Evolutionary conservation across 2,888 invertebrate species (phyloP).

Genomic region (Drosophila diplacantha): DNA sequence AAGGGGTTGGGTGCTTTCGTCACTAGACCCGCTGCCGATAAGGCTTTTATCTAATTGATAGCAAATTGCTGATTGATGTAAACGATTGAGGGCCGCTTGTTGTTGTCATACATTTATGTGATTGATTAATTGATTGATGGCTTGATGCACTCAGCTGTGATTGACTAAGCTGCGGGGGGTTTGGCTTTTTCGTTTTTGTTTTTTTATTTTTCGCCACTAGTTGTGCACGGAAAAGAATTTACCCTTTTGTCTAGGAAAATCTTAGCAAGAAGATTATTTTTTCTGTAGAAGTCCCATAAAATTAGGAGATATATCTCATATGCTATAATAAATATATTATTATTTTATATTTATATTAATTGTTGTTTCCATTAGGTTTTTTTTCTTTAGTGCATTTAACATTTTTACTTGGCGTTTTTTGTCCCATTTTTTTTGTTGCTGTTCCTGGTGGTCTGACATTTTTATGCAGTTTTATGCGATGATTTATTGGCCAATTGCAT

Average conservation of each 20-base stretch:
- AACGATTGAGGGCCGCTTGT: constrained; percentile 30
- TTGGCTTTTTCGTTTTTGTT: constrained; percentile 30
- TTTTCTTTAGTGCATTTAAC: background rate
- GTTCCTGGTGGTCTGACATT: constrained; percentile 27
- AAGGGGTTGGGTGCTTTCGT: constrained; percentile 17
- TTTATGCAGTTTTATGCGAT: constrained; percentile 57
- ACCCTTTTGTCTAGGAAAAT: background rate
- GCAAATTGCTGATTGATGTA: constrained; percentile 39
- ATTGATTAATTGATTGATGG: constrained; percentile 51
- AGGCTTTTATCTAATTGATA: constrained; percentile 37
- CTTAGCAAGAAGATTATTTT: too few relatives aligned
- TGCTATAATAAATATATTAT: too few relatives aligned
- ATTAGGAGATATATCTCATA: too few relatives aligned
- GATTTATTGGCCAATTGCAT: constrained; percentile 68
- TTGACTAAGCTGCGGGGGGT: constrained; percentile 46
- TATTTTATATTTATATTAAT: too few relatives aligned
- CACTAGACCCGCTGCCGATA: constrained; percentile 23
- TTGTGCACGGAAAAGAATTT: constrained; percentile 17
- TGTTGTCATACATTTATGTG: constrained; percentile 31
- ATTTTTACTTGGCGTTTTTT: background rate
- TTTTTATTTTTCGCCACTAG: constrained; percentile 3
- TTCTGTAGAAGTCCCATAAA: too few relatives aligned
- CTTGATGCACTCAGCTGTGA: constrained; percentile 44
- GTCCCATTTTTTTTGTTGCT: background rate
- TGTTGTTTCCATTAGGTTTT: too few relatives aligned